Percentiles rank a stretch among this genome's conserved stretches.
phyloP scores from a whole-genome alignment of 2,888 invertebrate species.

The Lycaena phlaeas region DNA sequence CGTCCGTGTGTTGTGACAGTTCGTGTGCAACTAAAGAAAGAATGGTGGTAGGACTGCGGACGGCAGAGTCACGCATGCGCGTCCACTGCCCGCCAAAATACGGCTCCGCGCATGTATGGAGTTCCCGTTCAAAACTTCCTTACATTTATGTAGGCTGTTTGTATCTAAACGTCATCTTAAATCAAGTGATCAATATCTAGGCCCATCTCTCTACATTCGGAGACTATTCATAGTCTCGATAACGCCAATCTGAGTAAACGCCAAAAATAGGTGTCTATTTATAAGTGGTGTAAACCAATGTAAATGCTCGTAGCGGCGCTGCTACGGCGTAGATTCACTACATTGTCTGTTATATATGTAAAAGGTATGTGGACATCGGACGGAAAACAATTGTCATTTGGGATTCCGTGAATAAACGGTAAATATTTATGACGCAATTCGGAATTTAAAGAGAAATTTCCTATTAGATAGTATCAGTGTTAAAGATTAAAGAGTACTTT shows the following conservation, averaged over 20 bases:
- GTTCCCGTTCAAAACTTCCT: constrained; percentile 50
- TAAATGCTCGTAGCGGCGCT: constrained; percentile 26
- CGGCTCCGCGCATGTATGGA: constrained; percentile 67
- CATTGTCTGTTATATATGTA: constrained; percentile 10
- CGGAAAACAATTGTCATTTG: neutral
- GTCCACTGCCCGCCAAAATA: constrained; percentile 63
- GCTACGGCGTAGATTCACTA: constrained; percentile 35
- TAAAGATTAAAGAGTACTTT: too few relatives aligned
- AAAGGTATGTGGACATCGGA: constrained; percentile 2
- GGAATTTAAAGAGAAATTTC: too few relatives aligned
- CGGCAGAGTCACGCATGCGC: constrained; percentile 54
- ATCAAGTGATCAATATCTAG: constrained; percentile 2
- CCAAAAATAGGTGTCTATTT: too few relatives aligned
- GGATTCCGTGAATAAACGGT: constrained; percentile 4
- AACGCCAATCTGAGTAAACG: too few relatives aligned
- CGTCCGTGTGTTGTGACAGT: constrained; percentile 31
- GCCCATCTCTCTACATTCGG: neutral
- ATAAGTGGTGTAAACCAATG: constrained; percentile 1
- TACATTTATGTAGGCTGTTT: constrained; percentile 30
- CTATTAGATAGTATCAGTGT: too few relatives aligned
- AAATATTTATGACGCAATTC: too few relatives aligned
- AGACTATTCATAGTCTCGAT: too few relatives aligned
- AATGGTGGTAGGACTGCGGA: constrained; percentile 70
- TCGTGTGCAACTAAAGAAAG: constrained; percentile 67
- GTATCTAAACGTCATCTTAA: constrained; percentile 17